phyloP scores from a whole-genome alignment of 2,113 vertebrate species.

The Pituophis catenifer region DNA sequence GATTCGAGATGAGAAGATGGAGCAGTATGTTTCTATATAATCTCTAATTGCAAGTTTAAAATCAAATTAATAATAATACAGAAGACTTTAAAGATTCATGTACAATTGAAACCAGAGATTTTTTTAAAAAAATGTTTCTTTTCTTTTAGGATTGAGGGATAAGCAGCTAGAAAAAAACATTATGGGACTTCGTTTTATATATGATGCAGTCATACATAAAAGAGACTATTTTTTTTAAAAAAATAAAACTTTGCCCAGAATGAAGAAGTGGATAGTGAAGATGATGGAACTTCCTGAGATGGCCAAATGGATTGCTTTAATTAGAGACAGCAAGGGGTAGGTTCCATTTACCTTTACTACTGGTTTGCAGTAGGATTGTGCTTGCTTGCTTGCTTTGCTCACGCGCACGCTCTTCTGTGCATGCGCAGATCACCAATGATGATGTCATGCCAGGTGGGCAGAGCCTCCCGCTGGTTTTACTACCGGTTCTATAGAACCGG shows the following conservation, averaged over 20 bases:
- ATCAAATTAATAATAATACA: not conserved
- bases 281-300: not conserved
- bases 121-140: not conserved
- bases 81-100: not conserved
- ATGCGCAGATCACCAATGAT: no score
- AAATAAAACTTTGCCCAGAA: not conserved
- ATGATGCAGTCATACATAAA: not conserved
- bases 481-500: no score
- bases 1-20: not conserved
- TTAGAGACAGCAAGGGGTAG: not conserved
- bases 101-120: not conserved
- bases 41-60: not conserved
- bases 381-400: no score
- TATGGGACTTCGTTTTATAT: not conserved
- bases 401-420: no score
- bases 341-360: no score
- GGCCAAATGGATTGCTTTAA: not conserved
- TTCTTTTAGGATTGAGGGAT: not conserved
- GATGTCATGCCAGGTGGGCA: no score
- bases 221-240: not conserved
- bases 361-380: no score
- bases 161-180: not conserved
- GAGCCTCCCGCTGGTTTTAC: no score
- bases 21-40: not conserved
- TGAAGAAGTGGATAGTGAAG: not conserved